Evolutionary conservation across 2,888 invertebrate genomes (phyloP).

Genomic region (Crocallis elinguaria): DNA sequence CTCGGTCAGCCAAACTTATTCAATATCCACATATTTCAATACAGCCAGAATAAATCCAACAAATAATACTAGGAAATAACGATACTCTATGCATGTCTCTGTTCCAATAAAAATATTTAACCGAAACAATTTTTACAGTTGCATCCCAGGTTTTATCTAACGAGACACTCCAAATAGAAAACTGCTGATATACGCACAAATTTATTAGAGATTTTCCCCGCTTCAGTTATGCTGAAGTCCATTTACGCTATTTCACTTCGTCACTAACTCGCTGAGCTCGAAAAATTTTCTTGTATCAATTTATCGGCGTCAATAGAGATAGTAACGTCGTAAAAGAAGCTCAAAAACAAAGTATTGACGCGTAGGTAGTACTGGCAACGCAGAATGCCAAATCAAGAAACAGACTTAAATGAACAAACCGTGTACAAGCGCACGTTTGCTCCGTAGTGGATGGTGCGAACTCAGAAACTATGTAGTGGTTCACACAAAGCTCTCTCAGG

Average conservation of each 20-base stretch:
- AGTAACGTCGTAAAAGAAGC: too few species aligned
- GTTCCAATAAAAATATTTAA: background rate
- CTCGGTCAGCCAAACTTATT: slow-evolving; percentile 20
- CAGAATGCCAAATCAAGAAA: slow-evolving; percentile 1
- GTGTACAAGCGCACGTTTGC: slow-evolving; percentile 25
- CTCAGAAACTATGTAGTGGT: slow-evolving; percentile 31
- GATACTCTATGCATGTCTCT: background rate
- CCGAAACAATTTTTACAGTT: background rate
- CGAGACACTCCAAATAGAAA: too few species aligned
- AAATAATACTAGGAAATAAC: slow-evolving; percentile 2
- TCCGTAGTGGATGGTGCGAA: slow-evolving; percentile 22
- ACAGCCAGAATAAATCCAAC: slow-evolving; percentile 2
- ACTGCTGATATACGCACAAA: too few species aligned
- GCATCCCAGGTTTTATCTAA: too few species aligned
- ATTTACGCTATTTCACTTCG: too few species aligned
- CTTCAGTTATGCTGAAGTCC: too few species aligned
- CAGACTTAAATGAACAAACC: slow-evolving; percentile 10
- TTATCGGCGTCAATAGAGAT: too few species aligned
- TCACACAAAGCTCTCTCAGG: slow-evolving; percentile 39
- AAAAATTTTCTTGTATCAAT: too few species aligned
- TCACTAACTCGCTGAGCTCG: too few species aligned
- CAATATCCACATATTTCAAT: slow-evolving; percentile 16
- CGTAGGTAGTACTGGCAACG: background rate
- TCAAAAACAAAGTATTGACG: background rate
- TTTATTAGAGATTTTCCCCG: too few species aligned